Evolutionary conservation across 1,140 invertebrate genomes (phyloP).

Genomic region (Aethina tumida): DNA sequence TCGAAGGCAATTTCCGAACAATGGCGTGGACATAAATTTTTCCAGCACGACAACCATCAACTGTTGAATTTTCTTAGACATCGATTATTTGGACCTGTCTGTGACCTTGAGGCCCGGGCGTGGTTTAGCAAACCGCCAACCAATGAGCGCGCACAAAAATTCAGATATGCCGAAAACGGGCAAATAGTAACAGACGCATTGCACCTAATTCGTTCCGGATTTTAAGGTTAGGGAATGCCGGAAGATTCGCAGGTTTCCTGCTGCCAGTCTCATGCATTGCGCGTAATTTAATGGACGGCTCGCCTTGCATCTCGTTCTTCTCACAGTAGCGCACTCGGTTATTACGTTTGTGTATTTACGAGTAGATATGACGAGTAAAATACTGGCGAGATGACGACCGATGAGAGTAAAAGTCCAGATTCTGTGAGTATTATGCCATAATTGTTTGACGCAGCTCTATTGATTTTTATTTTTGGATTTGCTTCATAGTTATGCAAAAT

Average conservation of each 20-base stretch:
- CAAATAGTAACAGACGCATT: constrained; percentile 12
- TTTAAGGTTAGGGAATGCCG: constrained; percentile 11
- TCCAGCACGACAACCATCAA: too few species aligned
- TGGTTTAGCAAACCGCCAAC: constrained; percentile 2
- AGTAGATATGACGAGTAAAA: background rate
- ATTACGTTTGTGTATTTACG: background rate
- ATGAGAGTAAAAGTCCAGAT: constrained; percentile 13
- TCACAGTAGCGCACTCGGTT: background rate
- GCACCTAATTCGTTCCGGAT: constrained; percentile 8
- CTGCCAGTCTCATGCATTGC: background rate
- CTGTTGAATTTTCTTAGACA: constrained; percentile 11
- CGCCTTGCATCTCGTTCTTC: background rate
- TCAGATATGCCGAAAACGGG: constrained; percentile 6
- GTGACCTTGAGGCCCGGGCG: constrained; percentile 6
- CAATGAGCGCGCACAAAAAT: background rate
- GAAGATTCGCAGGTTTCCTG: background rate
- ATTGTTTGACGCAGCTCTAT: background rate
- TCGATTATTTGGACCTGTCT: constrained; percentile 7
- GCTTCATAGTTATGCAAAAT: too few species aligned
- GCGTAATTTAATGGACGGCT: background rate
- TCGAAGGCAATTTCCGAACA: too few species aligned
- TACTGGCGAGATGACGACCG: constrained; percentile 8
- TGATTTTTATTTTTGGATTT: constrained; percentile 3
- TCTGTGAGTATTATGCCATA: constrained; percentile 11
- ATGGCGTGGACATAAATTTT: too few species aligned